Evolutionary conservation across 1,140 invertebrate species (phyloP).

Genomic region (Drosophila sucinea): DNA sequence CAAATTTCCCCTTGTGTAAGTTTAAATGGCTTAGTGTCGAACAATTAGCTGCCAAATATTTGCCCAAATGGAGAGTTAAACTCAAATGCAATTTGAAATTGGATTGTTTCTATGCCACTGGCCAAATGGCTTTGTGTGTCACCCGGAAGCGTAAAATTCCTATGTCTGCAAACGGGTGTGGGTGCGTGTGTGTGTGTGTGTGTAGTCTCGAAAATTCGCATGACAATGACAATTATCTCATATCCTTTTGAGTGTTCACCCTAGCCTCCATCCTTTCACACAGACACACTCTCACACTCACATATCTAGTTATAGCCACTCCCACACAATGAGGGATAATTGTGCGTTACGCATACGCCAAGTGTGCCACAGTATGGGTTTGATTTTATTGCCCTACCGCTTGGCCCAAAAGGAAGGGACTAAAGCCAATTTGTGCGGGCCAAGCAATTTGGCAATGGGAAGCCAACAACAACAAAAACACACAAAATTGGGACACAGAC

Average conservation of each 20-base stretch:
- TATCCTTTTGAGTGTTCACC: constrained; percentile 37
- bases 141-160: constrained; percentile 20
- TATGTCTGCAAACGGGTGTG: constrained; percentile 4
- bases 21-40: constrained; percentile 30
- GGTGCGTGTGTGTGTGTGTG: not conserved
- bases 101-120: constrained; percentile 35
- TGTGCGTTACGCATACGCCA: constrained; percentile 77
- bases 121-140: constrained; percentile 13
- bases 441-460: constrained; percentile 55
- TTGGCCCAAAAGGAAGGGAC: constrained; percentile 9
- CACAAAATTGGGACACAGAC: constrained; percentile 42
- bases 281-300: not conserved
- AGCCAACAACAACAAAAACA: constrained; percentile 50
- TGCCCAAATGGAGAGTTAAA: constrained; percentile 29
- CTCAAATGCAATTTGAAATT: constrained; percentile 40
- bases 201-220: constrained; percentile 36
- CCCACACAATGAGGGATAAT: constrained; percentile 74
- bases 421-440: constrained; percentile 66
- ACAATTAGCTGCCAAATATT: constrained; percentile 43
- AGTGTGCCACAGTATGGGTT: constrained; percentile 54
- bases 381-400: constrained; percentile 65
- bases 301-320: constrained; percentile 35
- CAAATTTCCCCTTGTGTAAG: not conserved
- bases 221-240: constrained; percentile 75
- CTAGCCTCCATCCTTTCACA: not conserved